Conservation (phyloP, 2,888 invertebrate genomes). For the Argyresthia goedartella region DNA sequence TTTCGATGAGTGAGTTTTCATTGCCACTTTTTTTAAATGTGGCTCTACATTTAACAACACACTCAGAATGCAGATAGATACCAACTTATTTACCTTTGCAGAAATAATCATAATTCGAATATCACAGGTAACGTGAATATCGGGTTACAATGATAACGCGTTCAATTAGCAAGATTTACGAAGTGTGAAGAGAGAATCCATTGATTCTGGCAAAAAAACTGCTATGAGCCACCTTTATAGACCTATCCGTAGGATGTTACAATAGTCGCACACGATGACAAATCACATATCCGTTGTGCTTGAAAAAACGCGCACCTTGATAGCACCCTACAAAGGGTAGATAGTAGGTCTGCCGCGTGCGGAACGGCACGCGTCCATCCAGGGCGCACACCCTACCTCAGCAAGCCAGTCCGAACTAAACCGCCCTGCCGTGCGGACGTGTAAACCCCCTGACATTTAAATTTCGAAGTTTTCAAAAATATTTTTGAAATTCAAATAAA, state of each 20-base stretch:
- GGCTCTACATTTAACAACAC: too few relatives aligned
- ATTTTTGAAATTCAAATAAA: constrained; percentile 5
- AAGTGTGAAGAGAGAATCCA: too few relatives aligned
- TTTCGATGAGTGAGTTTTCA: too few relatives aligned
- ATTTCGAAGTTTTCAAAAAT: constrained; percentile 6
- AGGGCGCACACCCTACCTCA: constrained; percentile 41
- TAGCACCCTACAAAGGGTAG: not conserved
- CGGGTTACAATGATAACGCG: too few relatives aligned
- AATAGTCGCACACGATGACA: not conserved
- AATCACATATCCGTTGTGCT: not conserved
- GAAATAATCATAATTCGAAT: too few relatives aligned
- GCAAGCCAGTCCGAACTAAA: constrained; percentile 49
- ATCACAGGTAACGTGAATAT: too few relatives aligned
- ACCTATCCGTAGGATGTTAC: not conserved
- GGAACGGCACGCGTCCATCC: constrained; percentile 35
- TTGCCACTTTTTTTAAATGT: too few relatives aligned
- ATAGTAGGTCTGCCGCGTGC: constrained; percentile 22
- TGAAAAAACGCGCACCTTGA: constrained; percentile 1
- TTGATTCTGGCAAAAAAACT: too few relatives aligned
- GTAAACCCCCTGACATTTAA: constrained; percentile 37
- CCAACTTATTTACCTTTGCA: too few relatives aligned
- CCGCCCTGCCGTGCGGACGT: constrained; percentile 51
- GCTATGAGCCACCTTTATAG: too few relatives aligned
- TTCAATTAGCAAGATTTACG: too few relatives aligned
- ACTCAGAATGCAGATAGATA: too few relatives aligned